These are phyloP conservation scores for Psittacus erithacus DNA, from an alignment of 2,113 vertebrate species.

Conservation along the genomic window DNA sequence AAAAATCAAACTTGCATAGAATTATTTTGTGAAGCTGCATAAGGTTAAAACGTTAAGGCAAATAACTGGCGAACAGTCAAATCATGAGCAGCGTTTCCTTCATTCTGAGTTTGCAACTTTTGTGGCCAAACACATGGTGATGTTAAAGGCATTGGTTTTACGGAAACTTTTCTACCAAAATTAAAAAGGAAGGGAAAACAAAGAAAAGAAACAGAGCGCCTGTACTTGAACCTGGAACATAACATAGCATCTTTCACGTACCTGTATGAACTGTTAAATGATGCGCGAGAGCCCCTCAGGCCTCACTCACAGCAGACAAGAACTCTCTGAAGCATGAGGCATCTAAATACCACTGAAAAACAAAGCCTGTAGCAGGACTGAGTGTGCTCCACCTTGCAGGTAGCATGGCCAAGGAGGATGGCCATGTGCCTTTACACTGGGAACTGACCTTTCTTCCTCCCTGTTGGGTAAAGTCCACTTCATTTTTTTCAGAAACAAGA, in stretches of 20 bases:
- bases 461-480: not conserved
- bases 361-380: not conserved
- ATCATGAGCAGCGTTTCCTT: not conserved
- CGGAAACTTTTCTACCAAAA: not conserved
- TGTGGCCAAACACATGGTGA: not conserved
- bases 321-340: not conserved
- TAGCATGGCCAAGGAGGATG: not conserved
- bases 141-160: not conserved
- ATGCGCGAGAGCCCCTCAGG: not conserved
- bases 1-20: not conserved
- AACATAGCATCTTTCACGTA: not conserved
- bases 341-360: not conserved
- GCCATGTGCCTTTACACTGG: not conserved
- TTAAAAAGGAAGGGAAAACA: not conserved
- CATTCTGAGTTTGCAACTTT: not conserved
- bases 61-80: not conserved
- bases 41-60: not conserved
- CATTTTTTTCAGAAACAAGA: not conserved
- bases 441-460: not conserved
- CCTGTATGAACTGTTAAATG: fast-evolving
- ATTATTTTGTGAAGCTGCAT: not conserved
- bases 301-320: fast-evolving
- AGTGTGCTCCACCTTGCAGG: not conserved
- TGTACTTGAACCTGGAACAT: not conserved
- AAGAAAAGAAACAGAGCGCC: not conserved